Conservation (phyloP, 2,888 invertebrate genomes). For the Mantis religiosa region DNA sequence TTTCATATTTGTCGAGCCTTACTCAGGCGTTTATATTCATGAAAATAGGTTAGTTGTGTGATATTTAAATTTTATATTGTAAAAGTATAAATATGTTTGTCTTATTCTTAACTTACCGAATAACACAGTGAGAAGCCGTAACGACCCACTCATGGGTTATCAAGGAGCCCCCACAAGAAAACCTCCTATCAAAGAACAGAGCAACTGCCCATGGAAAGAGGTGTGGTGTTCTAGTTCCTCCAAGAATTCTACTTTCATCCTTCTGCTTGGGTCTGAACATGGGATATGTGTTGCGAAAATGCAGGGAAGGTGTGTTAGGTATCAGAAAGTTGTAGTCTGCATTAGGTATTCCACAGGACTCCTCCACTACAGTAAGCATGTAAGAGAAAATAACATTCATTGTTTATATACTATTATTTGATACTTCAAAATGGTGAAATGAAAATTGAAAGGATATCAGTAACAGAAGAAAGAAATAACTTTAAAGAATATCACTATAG, state of each 20-base stretch:
- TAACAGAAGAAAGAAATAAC: neutral
- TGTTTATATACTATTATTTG: neutral
- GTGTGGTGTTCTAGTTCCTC: slow-evolving; percentile 16
- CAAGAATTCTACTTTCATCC: slow-evolving; percentile 11
- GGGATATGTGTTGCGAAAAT: neutral
- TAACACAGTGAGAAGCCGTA: slow-evolving; percentile 27
- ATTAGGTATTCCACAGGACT: neutral
- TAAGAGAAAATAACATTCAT: neutral
- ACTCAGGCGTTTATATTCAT: too few species aligned
- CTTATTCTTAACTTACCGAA: neutral
- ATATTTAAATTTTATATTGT: too few species aligned
- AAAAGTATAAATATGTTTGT: too few species aligned
- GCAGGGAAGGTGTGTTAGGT: neutral
- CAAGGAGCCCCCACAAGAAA: slow-evolving; percentile 24
- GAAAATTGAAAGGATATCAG: neutral
- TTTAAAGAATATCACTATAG: too few species aligned
- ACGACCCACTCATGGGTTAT: slow-evolving; percentile 22
- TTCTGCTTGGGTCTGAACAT: neutral
- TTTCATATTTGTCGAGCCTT: too few species aligned
- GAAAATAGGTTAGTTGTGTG: too few species aligned
- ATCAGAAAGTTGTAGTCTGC: neutral
- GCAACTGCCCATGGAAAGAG: slow-evolving; percentile 24
- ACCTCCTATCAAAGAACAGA: slow-evolving; percentile 13
- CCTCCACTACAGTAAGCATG: neutral
- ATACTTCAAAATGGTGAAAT: too few species aligned